A percentile compares a stretch with the other conserved stretches of the same genome.
Conservation (phyloP, 2,797 vertebrate species). For the Hoplostethus atlanticus region DNA sequence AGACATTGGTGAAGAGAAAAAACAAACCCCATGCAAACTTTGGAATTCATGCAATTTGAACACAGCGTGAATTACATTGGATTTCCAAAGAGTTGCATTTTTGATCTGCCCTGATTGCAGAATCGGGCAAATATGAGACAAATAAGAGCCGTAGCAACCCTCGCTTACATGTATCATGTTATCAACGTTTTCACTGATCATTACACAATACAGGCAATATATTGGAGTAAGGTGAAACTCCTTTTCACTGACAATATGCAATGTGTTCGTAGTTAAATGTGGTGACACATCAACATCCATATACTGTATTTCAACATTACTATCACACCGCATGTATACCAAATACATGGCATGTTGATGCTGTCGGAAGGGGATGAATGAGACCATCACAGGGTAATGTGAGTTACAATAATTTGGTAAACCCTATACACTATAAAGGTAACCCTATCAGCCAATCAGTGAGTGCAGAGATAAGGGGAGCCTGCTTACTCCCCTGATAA, state of each 20-base stretch:
- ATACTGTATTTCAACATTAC: slow-evolving; percentile 30
- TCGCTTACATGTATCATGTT: slow-evolving; percentile 75
- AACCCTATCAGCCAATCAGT: slow-evolving; percentile 74
- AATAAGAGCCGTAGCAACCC: slow-evolving; percentile 41
- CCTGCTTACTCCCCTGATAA: slow-evolving; percentile 48
- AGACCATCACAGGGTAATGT: slow-evolving; percentile 56
- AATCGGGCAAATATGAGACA: slow-evolving; percentile 45
- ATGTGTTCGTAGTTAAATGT: neutral
- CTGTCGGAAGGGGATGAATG: slow-evolving; percentile 42
- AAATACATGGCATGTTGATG: slow-evolving; percentile 53
- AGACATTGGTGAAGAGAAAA: slow-evolving; percentile 36
- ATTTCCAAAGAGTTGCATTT: slow-evolving; percentile 83
- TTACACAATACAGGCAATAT: slow-evolving; percentile 76
- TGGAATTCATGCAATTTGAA: slow-evolving; percentile 85
- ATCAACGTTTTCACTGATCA: slow-evolving; percentile 24
- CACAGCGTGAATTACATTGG: slow-evolving; percentile 73
- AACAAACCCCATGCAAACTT: slow-evolving; percentile 76
- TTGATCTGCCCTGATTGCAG: slow-evolving; percentile 55
- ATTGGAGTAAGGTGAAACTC: slow-evolving; percentile 85
- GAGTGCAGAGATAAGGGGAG: slow-evolving; percentile 69
- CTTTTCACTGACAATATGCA: slow-evolving; percentile 28
- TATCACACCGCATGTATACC: slow-evolving; percentile 54
- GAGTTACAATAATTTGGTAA: slow-evolving; percentile 62
- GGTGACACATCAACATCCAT: slow-evolving; percentile 20
- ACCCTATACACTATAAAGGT: slow-evolving; percentile 64